Evolutionary conservation across 2,888 invertebrate species (phyloP).

Genomic region (Drosophila buzzatii): DNA sequence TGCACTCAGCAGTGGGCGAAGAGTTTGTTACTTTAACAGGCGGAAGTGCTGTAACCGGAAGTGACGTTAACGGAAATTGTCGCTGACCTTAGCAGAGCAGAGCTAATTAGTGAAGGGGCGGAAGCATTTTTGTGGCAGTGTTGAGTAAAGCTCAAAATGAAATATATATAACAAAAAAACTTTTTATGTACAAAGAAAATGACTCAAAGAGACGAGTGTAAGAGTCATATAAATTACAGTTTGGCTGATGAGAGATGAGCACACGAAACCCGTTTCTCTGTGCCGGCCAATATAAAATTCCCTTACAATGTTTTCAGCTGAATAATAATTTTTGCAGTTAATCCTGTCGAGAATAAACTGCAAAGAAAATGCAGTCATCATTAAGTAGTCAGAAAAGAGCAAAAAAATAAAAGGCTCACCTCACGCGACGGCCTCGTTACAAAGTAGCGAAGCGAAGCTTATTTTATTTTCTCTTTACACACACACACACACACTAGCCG

Average conservation of each 20-base stretch:
- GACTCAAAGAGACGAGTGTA: neutral
- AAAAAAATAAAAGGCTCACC: conserved; percentile 22
- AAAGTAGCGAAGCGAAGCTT: conserved; percentile 30
- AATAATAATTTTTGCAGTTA: conserved; percentile 36
- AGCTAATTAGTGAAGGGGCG: neutral
- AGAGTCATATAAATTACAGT: conserved; percentile 1
- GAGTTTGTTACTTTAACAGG: neutral
- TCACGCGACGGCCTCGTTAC: conserved; percentile 23
- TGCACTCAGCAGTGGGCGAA: conserved; percentile 19
- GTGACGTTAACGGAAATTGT: neutral
- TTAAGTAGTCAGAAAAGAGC: conserved; percentile 27
- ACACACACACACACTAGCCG: conserved; percentile 4
- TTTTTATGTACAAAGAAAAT: too few species aligned
- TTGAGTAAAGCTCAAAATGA: neutral
- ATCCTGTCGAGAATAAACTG: conserved; percentile 35
- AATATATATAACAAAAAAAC: neutral
- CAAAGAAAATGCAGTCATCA: conserved; percentile 31
- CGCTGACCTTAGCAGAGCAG: neutral
- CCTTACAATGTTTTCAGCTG: conserved; percentile 20
- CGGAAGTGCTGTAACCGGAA: conserved; percentile 4
- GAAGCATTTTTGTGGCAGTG: neutral
- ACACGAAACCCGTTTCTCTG: neutral
- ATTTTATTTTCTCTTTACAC: conserved; percentile 48
- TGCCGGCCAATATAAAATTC: conserved; percentile 22
- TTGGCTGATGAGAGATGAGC: neutral